A percentile compares a stretch with the other conserved stretches of the same genome.
Evolutionary conservation across 1,140 invertebrate genomes (phyloP).

Genomic region (Sesamia nonagrioides): DNA sequence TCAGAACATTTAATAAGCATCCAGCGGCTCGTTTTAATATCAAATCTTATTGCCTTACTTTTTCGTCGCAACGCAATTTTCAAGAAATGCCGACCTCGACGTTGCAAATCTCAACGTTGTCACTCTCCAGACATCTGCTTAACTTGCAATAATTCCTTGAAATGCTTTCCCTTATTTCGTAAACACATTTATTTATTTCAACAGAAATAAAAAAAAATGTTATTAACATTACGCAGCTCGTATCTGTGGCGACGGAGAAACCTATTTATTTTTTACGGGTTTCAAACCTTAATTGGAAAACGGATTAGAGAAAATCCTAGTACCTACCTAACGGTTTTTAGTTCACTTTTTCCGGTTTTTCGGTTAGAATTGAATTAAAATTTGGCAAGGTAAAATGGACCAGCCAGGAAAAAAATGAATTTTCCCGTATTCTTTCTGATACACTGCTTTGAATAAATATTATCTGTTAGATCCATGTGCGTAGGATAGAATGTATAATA

Average conservation of each 20-base stretch:
- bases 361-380: background rate
- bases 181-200: background rate
- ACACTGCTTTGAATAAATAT: too few species aligned
- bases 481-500: too few species aligned
- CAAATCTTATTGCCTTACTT: slow-evolving; percentile 4
- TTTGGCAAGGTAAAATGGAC: too few species aligned
- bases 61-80: background rate
- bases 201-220: too few species aligned
- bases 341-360: slow-evolving; percentile 7
- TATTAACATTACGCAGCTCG: background rate
- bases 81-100: background rate
- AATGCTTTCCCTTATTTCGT: background rate
- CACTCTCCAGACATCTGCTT: background rate
- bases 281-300: slow-evolving; percentile 36
- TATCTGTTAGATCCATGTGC: too few species aligned
- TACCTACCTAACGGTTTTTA: background rate
- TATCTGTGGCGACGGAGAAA: background rate
- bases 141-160: background rate
- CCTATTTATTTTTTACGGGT: slow-evolving; percentile 27
- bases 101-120: background rate
- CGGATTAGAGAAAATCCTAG: slow-evolving; percentile 26
- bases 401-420: background rate
- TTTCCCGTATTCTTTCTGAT: too few species aligned
- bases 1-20: background rate
- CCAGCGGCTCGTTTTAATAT: background rate